Base-by-base conservation (phyloP, 2,113 vertebrate species). In the Austrofundulus limnaeus region DNA sequence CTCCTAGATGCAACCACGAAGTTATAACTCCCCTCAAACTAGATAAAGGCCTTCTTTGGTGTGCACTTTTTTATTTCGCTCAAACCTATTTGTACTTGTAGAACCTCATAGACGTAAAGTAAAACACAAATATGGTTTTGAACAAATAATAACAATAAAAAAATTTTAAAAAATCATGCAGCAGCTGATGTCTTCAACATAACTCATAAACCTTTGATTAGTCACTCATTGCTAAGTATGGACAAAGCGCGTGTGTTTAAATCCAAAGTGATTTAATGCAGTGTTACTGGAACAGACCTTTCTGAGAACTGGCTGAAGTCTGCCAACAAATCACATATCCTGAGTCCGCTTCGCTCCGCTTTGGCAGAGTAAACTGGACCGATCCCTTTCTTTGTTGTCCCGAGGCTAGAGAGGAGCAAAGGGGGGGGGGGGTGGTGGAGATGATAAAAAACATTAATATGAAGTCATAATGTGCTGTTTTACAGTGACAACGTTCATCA, bases 361-460 rank as follows among this genome's bases (percentile, higher is more conserved):
- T 99, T 99, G 37, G 96, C 95, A 1, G 97, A 99, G 88, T 99
- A 99, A 15, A 99, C 96, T 0, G 97, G 97, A 45, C 96, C 97
- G 25, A 98, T 99, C 52, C 97, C 96, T 86, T 99, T 99, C 86
- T 98, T 99, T 13, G 97, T 99, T 43, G 97, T 99, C 68, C 97
- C 97, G 83, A 98, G 92, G 87, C 96, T 99, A 89, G 10, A 31
- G 9, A 82, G 83, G 70, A 78, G 75, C 73, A 37, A 82, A 51
- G 60, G 37, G 61, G 31, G 34, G 47, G 47, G 19, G 37, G 10
- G 31, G 31, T 9, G 60, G 61, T 71, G 39, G 11, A 39, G 25
- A 34, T 16, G 53, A 2, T 49, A 41, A 6, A 28, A 7, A 0
- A 55, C 39, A 45, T 78, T n/a, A 72, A 15, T 31, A 25, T 19